These are phyloP conservation scores for Xyliphius kryptos DNA, from an alignment of 2,113 vertebrate species.

Conservation along the genomic window DNA sequence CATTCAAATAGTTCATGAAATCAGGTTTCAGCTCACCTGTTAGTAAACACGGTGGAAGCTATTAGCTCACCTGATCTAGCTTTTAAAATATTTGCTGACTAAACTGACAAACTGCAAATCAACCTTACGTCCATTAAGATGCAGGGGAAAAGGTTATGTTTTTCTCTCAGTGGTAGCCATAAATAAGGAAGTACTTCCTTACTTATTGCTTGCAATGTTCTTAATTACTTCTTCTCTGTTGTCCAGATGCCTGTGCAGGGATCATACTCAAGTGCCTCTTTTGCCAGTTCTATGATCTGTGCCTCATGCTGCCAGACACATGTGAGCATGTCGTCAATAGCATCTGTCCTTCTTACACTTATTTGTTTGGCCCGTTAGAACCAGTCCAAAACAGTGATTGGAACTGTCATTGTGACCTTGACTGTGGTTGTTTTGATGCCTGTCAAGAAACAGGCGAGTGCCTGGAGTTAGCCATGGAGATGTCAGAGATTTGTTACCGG, in stretches of 20 bases:
- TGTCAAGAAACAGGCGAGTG: slow-evolving; percentile 65
- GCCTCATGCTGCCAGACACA: slow-evolving; percentile 54
- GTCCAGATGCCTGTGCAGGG: slow-evolving; percentile 63
- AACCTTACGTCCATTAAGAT: slow-evolving; percentile 20
- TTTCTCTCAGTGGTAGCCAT: slow-evolving; percentile 13
- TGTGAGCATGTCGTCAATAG: slow-evolving; percentile 45
- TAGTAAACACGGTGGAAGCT: slow-evolving; percentile 5
- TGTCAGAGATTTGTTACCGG: slow-evolving; percentile 67
- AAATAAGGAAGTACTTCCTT: slow-evolving; percentile 32
- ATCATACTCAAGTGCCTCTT: slow-evolving; percentile 66
- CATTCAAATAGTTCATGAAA: background rate
- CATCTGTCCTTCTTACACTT: slow-evolving; percentile 56
- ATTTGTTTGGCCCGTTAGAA: slow-evolving; percentile 46
- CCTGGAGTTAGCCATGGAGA: slow-evolving; percentile 69
- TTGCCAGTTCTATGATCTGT: slow-evolving; percentile 64
- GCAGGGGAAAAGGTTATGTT: slow-evolving; percentile 10
- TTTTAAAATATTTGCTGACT: slow-evolving; percentile 19
- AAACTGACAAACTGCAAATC: slow-evolving; percentile 15
- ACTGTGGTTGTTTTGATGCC: slow-evolving; percentile 53
- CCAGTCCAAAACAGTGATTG: slow-evolving; percentile 35
- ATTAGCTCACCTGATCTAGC: slow-evolving; percentile 19
- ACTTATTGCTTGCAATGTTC: slow-evolving; percentile 13
- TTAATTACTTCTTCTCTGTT: slow-evolving; percentile 39
- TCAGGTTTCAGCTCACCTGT: slow-evolving; percentile 7
- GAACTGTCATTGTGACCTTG: slow-evolving; percentile 49